These are phyloP conservation scores for Rhineura floridana DNA, from an alignment of 2,113 vertebrate genomes.

Conservation along the genomic window DNA sequence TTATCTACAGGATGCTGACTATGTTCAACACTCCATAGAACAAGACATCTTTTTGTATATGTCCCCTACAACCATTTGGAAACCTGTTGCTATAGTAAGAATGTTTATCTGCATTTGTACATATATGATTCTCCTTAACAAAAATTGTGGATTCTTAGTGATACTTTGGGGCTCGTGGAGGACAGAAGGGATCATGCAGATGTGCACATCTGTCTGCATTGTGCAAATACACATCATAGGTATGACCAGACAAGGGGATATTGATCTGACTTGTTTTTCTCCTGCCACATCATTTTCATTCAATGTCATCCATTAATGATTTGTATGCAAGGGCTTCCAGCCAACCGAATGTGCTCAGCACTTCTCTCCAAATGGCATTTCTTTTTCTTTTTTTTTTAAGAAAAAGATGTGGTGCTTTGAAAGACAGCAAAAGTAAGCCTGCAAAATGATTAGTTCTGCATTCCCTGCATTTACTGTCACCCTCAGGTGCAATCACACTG, in stretches of 20 bases:
- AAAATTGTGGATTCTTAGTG: background rate
- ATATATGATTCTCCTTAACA: background rate
- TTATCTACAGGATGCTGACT: background rate
- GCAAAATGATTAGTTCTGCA: conserved; percentile 59
- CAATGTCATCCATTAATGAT: conserved; percentile 46
- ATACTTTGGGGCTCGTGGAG: background rate
- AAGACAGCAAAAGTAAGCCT: conserved; percentile 36
- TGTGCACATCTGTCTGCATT: background rate
- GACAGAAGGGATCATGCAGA: background rate
- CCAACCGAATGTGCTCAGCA: background rate
- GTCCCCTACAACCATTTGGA: background rate
- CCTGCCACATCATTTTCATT: conserved; percentile 14
- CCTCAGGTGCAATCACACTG: conserved; percentile 58
- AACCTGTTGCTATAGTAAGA: background rate
- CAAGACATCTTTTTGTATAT: no score
- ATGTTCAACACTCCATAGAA: background rate
- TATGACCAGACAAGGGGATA: conserved; percentile 33
- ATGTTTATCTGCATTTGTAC: background rate
- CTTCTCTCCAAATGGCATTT: conserved; percentile 16
- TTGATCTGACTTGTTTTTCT: conserved; percentile 38
- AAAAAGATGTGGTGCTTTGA: conserved; percentile 25
- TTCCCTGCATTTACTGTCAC: conserved; percentile 58
- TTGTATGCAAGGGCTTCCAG: conserved; percentile 48
- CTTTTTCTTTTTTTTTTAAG: conserved; percentile 23
- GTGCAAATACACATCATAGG: background rate